Conservation (phyloP, 2,113 vertebrate genomes). For the Lucifuga dentata region DNA sequence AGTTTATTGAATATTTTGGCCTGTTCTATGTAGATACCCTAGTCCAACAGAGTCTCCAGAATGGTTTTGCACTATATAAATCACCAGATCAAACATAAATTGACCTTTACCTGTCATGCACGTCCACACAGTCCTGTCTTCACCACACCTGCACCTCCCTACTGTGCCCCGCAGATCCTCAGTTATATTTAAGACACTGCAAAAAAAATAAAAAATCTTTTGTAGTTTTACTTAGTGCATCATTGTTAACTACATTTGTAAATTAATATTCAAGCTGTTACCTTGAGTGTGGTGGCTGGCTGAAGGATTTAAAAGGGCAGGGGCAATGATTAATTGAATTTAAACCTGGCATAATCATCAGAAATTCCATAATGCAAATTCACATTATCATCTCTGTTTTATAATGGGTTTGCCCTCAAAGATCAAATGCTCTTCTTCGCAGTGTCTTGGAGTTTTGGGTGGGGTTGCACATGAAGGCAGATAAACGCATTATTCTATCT, state of each 20-base stretch:
- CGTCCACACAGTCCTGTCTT: slow-evolving; percentile 18
- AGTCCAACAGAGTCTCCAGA: slow-evolving; percentile 3
- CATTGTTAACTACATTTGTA: too few relatives aligned
- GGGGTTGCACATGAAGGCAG: too few relatives aligned
- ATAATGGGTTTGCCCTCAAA: slow-evolving; percentile 5
- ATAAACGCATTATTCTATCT: too few relatives aligned
- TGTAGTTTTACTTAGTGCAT: too few relatives aligned
- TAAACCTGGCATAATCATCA: slow-evolving; percentile 17
- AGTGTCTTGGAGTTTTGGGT: too few relatives aligned
- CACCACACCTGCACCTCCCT: slow-evolving; percentile 2
- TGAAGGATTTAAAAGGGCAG: slow-evolving; percentile 5
- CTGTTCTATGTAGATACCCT: too few relatives aligned
- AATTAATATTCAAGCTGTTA: background rate
- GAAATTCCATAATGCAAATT: slow-evolving; percentile 17
- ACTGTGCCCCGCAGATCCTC: slow-evolving; percentile 2
- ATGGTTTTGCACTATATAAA: background rate
- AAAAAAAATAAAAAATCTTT: background rate
- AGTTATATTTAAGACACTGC: background rate
- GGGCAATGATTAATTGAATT: slow-evolving; percentile 8
- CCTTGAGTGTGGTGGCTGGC: too few relatives aligned
- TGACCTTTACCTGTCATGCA: slow-evolving; percentile 15
- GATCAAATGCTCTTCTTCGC: slow-evolving; percentile 32
- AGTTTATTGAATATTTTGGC: too few relatives aligned
- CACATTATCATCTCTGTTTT: slow-evolving; percentile 3
- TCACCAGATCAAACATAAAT: slow-evolving; percentile 27